Base-by-base conservation (phyloP, 2,888 invertebrate genomes). In the Dryadula phaetusa region DNA sequence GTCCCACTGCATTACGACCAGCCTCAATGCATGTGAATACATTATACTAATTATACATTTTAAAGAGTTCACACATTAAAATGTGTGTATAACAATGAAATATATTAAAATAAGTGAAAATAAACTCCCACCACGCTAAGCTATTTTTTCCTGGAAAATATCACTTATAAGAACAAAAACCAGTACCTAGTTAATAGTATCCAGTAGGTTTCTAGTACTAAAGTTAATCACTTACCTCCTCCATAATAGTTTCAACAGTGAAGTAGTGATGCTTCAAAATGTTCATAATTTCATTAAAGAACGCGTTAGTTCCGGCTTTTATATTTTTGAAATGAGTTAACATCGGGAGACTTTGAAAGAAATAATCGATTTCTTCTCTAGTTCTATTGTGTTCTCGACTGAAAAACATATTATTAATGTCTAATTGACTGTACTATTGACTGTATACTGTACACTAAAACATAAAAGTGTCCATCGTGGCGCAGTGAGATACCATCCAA, bases 211-310 rank as follows among this genome's bases (percentile, higher is more conserved):
- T 14, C 34, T 2, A 4, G 14, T 32, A 22, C 7, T 12, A 44
- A 58, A n/a, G n/a, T 22, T 0, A n/a, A 56, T 14, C 0, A 22
- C 20, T 60, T 77, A 91, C 92, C 82, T 90, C 90, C 73, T 88
- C 86, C 88, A 92, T 88, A 3, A 92, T 82, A n/a, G 81, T 84
- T 16, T 90, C 90, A 49, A 89, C 73, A 0, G 84, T 83, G 56
- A 85, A 91, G 61, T 82, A 90, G 74, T 90, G 87, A 2, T 73
- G 69, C 67, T 85, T 86, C 32, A 92, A 68, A 40, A 90, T 83
- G 0, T 69, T 44, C 79, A 88, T 79, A 1, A 90, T 82, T 16
- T 78, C 74, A 0, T 78, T 74, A 53, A 83, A 87, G 20, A 81
- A 74, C 1, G 70, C 68, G 0, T 79, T 54, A 0, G 73, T 37